Evolutionary conservation across 2,113 vertebrate genomes (phyloP).

Genomic region (Penelope pileata): DNA sequence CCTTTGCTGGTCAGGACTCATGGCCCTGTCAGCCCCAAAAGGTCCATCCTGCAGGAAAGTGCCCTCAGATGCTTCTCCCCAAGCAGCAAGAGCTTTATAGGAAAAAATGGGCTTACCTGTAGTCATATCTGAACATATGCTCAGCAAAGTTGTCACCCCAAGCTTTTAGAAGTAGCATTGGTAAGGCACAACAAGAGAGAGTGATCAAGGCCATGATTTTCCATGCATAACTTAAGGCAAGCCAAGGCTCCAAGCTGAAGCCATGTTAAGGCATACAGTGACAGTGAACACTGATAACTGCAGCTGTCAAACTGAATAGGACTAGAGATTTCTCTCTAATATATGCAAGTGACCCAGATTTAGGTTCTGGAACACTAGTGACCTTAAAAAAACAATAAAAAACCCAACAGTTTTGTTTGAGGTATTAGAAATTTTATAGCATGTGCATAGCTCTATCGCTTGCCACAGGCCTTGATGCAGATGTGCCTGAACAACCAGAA

Average conservation of each 20-base stretch:
- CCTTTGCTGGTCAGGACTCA: not conserved
- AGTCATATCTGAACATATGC: not conserved
- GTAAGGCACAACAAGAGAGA: not conserved
- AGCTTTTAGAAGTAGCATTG: not conserved
- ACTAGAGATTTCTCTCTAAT: not conserved
- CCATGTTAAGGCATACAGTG: not conserved
- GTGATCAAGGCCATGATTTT: not conserved
- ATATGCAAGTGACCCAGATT: not conserved
- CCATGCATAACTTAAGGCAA: not conserved
- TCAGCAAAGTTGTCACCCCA: not conserved
- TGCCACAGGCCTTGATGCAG: not conserved
- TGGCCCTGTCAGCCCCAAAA: not conserved
- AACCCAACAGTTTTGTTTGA: not conserved
- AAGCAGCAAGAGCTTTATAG: not conserved
- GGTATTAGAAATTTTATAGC: slow-evolving; percentile 8
- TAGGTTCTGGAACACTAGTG: not conserved
- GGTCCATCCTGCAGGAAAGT: not conserved
- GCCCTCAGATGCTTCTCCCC: not conserved
- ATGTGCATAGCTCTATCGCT: not conserved
- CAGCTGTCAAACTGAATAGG: not conserved
- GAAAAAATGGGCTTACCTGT: not conserved
- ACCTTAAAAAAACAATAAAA: not conserved
- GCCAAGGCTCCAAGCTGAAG: not conserved
- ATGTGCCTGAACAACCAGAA: not conserved
- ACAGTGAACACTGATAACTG: not conserved